Conservation (phyloP, 2,888 invertebrate genomes). For the Melinaea marsaeus region DNA sequence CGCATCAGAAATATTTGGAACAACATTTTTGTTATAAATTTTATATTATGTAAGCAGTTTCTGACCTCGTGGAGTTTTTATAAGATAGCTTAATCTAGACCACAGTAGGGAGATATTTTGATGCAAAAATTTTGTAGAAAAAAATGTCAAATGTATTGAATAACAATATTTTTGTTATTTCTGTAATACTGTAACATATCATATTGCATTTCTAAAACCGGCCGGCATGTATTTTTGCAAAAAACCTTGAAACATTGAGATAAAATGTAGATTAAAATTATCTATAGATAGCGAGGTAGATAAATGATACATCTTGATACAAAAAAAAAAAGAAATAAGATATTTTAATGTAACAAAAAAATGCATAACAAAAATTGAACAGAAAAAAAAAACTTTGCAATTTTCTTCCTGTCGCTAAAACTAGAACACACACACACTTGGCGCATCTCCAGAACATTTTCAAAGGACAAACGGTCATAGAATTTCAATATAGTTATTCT, state of each 20-base stretch:
- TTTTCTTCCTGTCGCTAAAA: too few species aligned
- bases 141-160: too few species aligned
- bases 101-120: too few species aligned
- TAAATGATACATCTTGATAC: not conserved
- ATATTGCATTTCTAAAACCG: not conserved
- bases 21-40: too few species aligned
- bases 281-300: slow-evolving; percentile 3
- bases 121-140: too few species aligned
- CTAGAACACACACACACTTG: not conserved
- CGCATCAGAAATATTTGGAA: too few species aligned
- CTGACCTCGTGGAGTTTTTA: too few species aligned
- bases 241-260: not conserved
- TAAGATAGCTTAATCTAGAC: too few species aligned
- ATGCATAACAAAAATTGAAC: not conserved
- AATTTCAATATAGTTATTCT: not conserved
- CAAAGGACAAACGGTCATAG: not conserved
- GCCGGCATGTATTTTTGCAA: not conserved
- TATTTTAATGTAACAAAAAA: not conserved
- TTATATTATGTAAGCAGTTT: too few species aligned
- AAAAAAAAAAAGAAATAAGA: not conserved
- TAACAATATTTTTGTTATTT: too few species aligned
- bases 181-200: not conserved
- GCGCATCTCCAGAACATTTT: not conserved
- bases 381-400: not conserved
- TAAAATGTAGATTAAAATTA: not conserved